Percentiles rank a stretch among this genome's conserved stretches.
These are phyloP conservation scores for Trichonephila inaurata DNA, from an alignment of 1,140 invertebrate species.

Conservation along the genomic window DNA sequence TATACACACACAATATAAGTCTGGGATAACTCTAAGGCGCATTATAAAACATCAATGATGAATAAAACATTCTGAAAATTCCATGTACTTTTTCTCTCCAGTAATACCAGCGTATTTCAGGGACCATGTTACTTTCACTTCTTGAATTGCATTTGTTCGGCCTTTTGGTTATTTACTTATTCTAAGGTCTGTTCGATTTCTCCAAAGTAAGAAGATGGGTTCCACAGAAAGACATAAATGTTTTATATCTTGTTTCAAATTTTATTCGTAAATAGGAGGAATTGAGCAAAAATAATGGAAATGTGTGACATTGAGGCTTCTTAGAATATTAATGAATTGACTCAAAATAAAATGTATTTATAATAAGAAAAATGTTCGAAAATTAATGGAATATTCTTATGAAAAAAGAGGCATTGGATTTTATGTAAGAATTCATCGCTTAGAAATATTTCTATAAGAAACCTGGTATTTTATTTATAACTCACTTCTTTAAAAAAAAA, in stretches of 20 bases:
- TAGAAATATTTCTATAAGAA: too few relatives aligned
- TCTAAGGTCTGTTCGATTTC: background rate
- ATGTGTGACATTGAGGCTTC: too few relatives aligned
- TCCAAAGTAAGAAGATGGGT: background rate
- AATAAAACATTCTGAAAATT: constrained; percentile 54
- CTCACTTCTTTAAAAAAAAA: too few relatives aligned
- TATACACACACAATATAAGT: constrained; percentile 41
- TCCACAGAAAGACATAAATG: background rate
- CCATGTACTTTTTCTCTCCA: constrained; percentile 12
- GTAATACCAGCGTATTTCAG: background rate
- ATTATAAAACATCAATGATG: constrained; percentile 55
- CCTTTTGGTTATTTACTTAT: constrained; percentile 41
- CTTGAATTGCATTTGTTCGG: constrained; percentile 28
- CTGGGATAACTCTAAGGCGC: constrained; percentile 42
- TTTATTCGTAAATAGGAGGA: background rate
- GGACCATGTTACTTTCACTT: constrained; percentile 49
- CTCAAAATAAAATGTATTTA: too few relatives aligned
- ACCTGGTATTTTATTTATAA: too few relatives aligned
- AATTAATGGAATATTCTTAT: too few relatives aligned
- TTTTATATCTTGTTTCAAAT: background rate
- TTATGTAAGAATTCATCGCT: too few relatives aligned
- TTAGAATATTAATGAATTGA: too few relatives aligned
- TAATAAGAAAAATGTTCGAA: too few relatives aligned
- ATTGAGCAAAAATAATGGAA: too few relatives aligned
- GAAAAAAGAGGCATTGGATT: too few relatives aligned